These are phyloP conservation scores for Drosophila koepferae DNA, from an alignment of 2,888 invertebrate species.

Conservation along the genomic window DNA sequence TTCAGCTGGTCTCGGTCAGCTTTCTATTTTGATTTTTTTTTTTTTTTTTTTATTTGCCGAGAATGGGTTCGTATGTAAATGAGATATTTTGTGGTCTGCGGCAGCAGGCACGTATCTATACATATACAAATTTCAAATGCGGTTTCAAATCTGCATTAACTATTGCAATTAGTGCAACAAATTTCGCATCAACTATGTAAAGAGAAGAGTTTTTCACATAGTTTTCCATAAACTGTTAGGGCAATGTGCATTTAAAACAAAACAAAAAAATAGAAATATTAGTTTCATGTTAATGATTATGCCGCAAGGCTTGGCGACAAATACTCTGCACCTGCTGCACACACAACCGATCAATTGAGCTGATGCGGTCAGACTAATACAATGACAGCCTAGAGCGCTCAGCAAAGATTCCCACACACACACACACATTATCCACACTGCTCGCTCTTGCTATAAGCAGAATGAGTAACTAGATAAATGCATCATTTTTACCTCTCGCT, in stretches of 20 bases:
- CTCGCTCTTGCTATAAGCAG: neutral
- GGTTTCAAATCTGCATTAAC: conserved; percentile 80
- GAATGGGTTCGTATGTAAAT: conserved; percentile 64
- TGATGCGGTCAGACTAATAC: neutral
- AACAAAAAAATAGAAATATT: conserved; percentile 14
- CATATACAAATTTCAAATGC: conserved; percentile 45
- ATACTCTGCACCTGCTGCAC: too few species aligned
- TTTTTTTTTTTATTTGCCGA: neutral
- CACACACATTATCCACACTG: neutral
- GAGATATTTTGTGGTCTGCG: conserved; percentile 66
- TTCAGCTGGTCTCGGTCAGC: conserved; percentile 56
- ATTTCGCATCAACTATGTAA: conserved; percentile 80
- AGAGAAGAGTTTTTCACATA: conserved; percentile 71
- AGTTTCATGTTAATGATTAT: conserved; percentile 33
- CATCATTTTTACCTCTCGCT: neutral
- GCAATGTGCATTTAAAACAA: conserved; percentile 44
- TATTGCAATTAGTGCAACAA: conserved; percentile 79
- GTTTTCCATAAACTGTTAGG: conserved; percentile 61
- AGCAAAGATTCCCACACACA: too few species aligned
- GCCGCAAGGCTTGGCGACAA: neutral
- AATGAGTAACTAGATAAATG: neutral
- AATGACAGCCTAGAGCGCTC: neutral
- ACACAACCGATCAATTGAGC: conserved; percentile 1
- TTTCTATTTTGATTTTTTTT: conserved; percentile 10
- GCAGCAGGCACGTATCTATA: conserved; percentile 3